These are phyloP conservation scores for Nomada fabriciana DNA, from an alignment of 2,888 invertebrate genomes.

Conservation along the genomic window DNA sequence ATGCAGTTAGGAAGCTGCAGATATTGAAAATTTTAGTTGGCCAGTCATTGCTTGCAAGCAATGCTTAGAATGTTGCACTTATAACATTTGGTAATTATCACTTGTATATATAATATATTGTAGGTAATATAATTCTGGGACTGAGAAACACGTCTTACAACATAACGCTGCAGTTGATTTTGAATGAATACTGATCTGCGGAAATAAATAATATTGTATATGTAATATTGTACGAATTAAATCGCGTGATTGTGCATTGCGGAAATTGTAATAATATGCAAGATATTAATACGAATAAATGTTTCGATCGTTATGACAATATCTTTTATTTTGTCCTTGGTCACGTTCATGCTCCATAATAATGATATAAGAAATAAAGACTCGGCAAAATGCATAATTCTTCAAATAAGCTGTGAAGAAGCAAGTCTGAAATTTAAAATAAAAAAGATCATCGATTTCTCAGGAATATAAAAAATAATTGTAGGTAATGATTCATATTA, in stretches of 20 bases:
- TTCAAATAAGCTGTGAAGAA: neutral
- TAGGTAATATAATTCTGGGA: slow-evolving; percentile 69
- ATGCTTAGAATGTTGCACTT: slow-evolving; percentile 46
- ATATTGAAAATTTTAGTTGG: slow-evolving; percentile 54
- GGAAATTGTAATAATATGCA: slow-evolving; percentile 74
- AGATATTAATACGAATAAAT: slow-evolving; percentile 76
- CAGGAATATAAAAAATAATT: slow-evolving; percentile 12
- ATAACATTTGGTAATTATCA: slow-evolving; percentile 49
- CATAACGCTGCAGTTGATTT: slow-evolving; percentile 56
- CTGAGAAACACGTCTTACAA: slow-evolving; percentile 69
- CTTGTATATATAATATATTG: slow-evolving; percentile 62
- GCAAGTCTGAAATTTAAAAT: neutral
- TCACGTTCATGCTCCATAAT: neutral
- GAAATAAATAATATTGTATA: slow-evolving; percentile 67
- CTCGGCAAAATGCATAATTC: no score
- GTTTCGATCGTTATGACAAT: slow-evolving; percentile 75
- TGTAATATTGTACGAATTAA: slow-evolving; percentile 73
- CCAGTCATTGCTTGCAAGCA: slow-evolving; percentile 48
- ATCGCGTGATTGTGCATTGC: slow-evolving; percentile 68
- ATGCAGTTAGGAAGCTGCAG: slow-evolving; percentile 37
- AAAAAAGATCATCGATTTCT: neutral
- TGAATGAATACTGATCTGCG: slow-evolving; percentile 45
- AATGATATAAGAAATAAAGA: neutral
- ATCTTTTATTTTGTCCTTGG: slow-evolving; percentile 24
- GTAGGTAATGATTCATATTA: neutral